Percentiles rank a stretch among this genome's conserved stretches.
phyloP scores from a whole-genome alignment of 2,113 vertebrate genomes.

The Notarius quadriscutis region DNA sequence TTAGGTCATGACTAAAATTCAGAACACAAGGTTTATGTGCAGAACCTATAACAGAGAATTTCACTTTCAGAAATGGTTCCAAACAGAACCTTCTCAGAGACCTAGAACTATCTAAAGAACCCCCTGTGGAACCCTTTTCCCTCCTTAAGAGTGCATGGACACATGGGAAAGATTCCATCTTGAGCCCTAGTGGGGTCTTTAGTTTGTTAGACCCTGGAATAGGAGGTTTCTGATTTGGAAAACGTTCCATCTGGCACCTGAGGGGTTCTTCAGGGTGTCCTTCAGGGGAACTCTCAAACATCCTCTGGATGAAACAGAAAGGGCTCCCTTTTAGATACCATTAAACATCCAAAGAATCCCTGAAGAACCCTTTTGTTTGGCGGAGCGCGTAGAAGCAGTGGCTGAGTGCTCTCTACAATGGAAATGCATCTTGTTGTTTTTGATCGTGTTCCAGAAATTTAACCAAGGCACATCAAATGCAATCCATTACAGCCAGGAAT shows the following conservation, averaged over 20 bases:
- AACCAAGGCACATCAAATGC: no score
- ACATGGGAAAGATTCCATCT: background rate
- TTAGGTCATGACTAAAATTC: background rate
- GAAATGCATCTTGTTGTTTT: no score
- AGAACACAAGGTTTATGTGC: background rate
- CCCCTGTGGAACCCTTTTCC: background rate
- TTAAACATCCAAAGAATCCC: background rate
- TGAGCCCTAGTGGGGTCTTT: background rate
- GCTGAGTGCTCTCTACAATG: no score
- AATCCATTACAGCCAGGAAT: no score
- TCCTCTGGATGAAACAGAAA: background rate
- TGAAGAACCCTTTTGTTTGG: background rate
- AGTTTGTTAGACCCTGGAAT: background rate
- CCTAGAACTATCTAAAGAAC: background rate
- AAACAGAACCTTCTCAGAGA: background rate
- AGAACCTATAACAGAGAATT: background rate
- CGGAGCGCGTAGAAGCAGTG: no score
- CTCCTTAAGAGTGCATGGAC: no score
- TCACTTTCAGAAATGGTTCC: background rate
- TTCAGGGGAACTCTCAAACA: background rate
- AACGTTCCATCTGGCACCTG: no score
- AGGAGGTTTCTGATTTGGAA: background rate
- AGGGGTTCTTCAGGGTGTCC: background rate
- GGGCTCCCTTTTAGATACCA: background rate
- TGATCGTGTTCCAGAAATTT: no score